Conservation (phyloP, 2,797 vertebrate species). For the Hypotaenidia okinawae region DNA sequence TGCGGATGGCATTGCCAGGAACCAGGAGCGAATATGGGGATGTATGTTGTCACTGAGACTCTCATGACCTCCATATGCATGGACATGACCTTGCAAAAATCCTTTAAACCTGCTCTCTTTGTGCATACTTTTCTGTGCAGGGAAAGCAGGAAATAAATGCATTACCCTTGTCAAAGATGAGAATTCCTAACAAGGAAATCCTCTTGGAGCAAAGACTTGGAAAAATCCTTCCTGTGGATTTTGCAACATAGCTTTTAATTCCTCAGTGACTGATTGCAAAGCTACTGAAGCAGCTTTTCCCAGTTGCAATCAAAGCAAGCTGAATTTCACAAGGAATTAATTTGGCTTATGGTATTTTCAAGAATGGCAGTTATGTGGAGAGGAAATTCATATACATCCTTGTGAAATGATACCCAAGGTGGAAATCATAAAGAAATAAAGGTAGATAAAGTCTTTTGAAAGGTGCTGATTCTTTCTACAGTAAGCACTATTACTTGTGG, state of each 20-base stretch:
- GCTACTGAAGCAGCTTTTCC: not conserved
- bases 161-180: not conserved
- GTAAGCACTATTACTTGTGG: not conserved
- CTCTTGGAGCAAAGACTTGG: not conserved
- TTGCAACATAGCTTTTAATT: not conserved
- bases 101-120: not conserved
- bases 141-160: not conserved
- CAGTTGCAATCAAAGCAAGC: not conserved
- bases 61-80: not conserved
- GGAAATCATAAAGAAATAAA: not conserved
- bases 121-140: not conserved
- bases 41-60: not conserved
- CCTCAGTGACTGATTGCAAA: not conserved
- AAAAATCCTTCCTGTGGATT: constrained; percentile 32
- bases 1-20: not conserved
- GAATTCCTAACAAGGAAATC: constrained; percentile 10
- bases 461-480: not conserved
- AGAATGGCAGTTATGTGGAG: not conserved
- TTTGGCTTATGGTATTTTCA: not conserved
- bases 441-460: not conserved
- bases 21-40: not conserved
- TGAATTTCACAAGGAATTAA: constrained; percentile 12
- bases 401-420: not conserved
- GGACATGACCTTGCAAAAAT: not conserved
- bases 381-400: not conserved